Evolutionary conservation across 2,888 invertebrate genomes (phyloP).

Genomic region (Plagodis dolabraria): DNA sequence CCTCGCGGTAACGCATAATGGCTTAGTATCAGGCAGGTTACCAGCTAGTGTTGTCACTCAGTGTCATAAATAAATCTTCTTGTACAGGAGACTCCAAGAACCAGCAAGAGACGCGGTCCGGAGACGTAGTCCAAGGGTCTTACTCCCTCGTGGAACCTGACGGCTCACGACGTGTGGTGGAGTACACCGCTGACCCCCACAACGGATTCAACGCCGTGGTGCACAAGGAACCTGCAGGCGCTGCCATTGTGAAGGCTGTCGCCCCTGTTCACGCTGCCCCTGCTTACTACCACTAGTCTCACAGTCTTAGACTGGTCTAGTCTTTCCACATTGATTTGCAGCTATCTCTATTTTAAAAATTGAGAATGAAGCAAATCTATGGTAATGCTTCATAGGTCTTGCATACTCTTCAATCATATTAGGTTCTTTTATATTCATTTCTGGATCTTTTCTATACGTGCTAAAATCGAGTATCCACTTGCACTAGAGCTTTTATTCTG

Average conservation of each 20-base stretch:
- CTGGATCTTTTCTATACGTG: too few species aligned
- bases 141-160: slow-evolving; percentile 87
- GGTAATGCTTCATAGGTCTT: neutral
- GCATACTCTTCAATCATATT: neutral
- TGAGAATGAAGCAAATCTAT: too few species aligned
- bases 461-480: too few species aligned
- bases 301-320: slow-evolving; percentile 42
- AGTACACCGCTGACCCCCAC: slow-evolving; percentile 87
- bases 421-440: too few species aligned
- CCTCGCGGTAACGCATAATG: too few species aligned
- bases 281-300: slow-evolving; percentile 61
- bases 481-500: too few species aligned
- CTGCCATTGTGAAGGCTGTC: slow-evolving; percentile 74
- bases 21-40: too few species aligned
- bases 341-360: neutral
- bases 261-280: slow-evolving; percentile 62
- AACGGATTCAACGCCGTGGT: slow-evolving; percentile 89
- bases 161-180: slow-evolving; percentile 86
- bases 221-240: slow-evolving; percentile 84
- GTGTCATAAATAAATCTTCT: too few species aligned
- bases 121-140: slow-evolving; percentile 87
- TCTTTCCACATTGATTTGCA: neutral
- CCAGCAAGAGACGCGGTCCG: slow-evolving; percentile 83
- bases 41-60: too few species aligned
- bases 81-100: slow-evolving; percentile 74